phyloP scores from a whole-genome alignment of 2,888 invertebrate genomes.

The Hypolimnas misippus region DNA sequence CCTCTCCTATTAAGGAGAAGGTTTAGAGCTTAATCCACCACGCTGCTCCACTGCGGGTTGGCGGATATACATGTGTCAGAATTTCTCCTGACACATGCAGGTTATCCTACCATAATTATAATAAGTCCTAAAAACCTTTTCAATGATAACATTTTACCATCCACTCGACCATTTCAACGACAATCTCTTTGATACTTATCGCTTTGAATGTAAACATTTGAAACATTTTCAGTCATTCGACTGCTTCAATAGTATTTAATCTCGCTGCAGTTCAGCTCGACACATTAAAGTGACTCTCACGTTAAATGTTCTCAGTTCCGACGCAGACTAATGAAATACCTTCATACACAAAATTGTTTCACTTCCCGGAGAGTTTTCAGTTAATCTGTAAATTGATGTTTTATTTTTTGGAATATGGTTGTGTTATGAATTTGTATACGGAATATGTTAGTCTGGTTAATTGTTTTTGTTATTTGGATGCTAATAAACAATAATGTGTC shows the following conservation, averaged over 20 bases:
- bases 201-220: not conserved
- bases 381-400: slow-evolving; percentile 21
- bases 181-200: not conserved
- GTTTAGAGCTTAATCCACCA: no score
- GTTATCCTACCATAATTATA: not conserved
- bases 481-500: no score
- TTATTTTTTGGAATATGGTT: not conserved
- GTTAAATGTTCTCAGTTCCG: slow-evolving; percentile 49
- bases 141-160: not conserved
- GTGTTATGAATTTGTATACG: no score
- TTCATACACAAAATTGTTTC: slow-evolving; percentile 32
- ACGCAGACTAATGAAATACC: slow-evolving; percentile 55
- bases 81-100: no score
- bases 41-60: no score
- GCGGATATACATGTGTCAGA: no score
- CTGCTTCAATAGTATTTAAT: not conserved
- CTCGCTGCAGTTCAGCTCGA: slow-evolving; percentile 15
- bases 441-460: no score
- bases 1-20: no score
- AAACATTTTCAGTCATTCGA: not conserved
- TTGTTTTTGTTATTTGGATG: no score
- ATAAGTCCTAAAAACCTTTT: not conserved
- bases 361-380: slow-evolving; percentile 22
- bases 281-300: slow-evolving; percentile 23
- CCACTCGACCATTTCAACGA: not conserved